phyloP scores from a whole-genome alignment of 1,140 invertebrate species.

The Drosophila nigrodunni region DNA sequence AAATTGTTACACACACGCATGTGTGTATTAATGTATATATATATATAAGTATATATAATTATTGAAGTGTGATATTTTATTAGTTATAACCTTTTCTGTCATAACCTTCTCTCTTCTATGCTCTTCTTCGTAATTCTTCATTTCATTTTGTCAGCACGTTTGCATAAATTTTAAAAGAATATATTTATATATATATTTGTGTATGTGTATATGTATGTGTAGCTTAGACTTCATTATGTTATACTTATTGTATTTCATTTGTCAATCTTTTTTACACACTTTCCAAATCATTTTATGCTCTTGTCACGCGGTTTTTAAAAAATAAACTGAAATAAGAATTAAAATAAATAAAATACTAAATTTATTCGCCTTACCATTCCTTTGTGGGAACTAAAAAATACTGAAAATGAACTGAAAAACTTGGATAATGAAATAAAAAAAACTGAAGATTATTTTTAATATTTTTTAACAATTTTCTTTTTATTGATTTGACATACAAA shows the following conservation, averaged over 20 bases:
- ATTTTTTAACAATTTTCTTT: constrained; percentile 73
- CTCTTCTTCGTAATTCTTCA: constrained; percentile 11
- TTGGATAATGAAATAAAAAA: constrained; percentile 52
- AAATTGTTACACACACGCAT: constrained; percentile 50
- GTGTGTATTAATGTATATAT: constrained; percentile 51
- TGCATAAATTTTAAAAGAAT: constrained; percentile 83
- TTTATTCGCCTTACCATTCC: constrained; percentile 2
- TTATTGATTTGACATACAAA: constrained; percentile 82
- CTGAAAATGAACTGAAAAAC: constrained; percentile 36
- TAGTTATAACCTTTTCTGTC: constrained; percentile 34
- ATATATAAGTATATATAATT: constrained; percentile 60
- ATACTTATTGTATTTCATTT: constrained; percentile 42
- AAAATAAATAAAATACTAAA: constrained; percentile 9
- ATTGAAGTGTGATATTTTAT: constrained; percentile 80
- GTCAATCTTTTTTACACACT: constrained; percentile 21
- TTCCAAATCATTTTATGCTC: constrained; percentile 5
- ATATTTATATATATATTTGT: constrained; percentile 55
- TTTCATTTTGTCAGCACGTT: constrained; percentile 28
- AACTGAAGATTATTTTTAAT: constrained; percentile 57
- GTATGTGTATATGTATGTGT: constrained; percentile 36
- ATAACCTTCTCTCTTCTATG: constrained; percentile 17
- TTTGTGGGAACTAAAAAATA: constrained; percentile 31
- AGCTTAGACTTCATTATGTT: constrained; percentile 32
- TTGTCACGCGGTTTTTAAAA: constrained; percentile 26
- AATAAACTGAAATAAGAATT: constrained; percentile 7